Percentiles rank a stretch among this genome's conserved stretches.
Evolutionary conservation across 1,140 invertebrate genomes (phyloP).

Genomic region (Acarapis woodi): DNA sequence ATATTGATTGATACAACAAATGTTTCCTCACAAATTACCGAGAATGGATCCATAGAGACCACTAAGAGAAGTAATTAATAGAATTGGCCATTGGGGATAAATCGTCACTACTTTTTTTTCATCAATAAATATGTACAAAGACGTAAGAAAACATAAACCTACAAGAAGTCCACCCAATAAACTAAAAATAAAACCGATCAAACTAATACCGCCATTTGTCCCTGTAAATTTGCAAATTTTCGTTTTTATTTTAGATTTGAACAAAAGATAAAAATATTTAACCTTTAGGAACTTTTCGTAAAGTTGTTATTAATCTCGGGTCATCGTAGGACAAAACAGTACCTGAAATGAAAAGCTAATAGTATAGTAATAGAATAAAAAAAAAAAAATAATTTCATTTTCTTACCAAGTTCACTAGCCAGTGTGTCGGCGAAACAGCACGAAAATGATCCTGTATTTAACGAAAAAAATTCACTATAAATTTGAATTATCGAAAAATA

Average conservation of each 20-base stretch:
- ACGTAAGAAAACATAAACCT: slow-evolving; percentile 38
- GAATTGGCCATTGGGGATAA: slow-evolving; percentile 39
- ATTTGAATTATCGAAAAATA: too few species aligned
- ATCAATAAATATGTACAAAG: slow-evolving; percentile 31
- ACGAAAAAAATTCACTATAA: too few species aligned
- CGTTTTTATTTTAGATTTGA: too few species aligned
- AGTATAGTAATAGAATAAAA: too few species aligned
- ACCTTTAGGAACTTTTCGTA: slow-evolving; percentile 19
- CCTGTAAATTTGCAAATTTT: too few species aligned
- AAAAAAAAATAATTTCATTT: too few species aligned
- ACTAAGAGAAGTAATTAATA: slow-evolving; percentile 33
- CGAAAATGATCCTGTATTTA: too few species aligned
- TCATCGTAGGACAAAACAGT: slow-evolving; percentile 33
- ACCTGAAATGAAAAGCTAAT: too few species aligned
- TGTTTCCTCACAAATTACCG: too few species aligned
- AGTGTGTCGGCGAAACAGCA: slow-evolving; percentile 69
- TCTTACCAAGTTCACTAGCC: slow-evolving; percentile 67
- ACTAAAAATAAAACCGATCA: slow-evolving; percentile 36
- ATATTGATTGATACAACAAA: too few species aligned
- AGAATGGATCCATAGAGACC: slow-evolving; percentile 48
- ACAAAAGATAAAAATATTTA: too few species aligned
- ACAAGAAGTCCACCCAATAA: slow-evolving; percentile 37
- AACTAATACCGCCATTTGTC: slow-evolving; percentile 49
- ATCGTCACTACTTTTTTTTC: slow-evolving; percentile 24
- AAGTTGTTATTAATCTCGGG: slow-evolving; percentile 42